These are phyloP conservation scores for Calephelis perditalis DNA, from an alignment of 2,888 invertebrate species.

Conservation along the genomic window DNA sequence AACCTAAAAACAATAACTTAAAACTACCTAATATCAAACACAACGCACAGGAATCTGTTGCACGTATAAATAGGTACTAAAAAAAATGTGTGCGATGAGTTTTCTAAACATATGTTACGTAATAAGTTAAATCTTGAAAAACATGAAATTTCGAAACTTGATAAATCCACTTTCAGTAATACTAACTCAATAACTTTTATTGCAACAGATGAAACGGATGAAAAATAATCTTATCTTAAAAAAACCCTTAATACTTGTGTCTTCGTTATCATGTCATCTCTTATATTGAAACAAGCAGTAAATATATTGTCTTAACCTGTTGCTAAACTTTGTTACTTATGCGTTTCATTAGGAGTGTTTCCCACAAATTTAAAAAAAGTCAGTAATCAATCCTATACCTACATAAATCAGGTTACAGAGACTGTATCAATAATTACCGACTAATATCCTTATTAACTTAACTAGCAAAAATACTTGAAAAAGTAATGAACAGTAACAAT, in stretches of 20 bases:
- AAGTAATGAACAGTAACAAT: constrained; percentile 9
- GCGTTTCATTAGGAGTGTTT: not conserved
- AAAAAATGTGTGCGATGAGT: not conserved
- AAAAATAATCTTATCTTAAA: too few relatives aligned
- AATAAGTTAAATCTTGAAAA: too few relatives aligned
- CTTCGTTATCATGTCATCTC: too few relatives aligned
- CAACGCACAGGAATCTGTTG: not conserved
- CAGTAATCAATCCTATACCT: not conserved
- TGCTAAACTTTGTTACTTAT: too few relatives aligned
- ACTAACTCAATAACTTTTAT: too few relatives aligned
- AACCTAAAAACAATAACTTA: not conserved
- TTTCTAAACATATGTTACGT: not conserved
- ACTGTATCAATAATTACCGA: constrained; percentile 11
- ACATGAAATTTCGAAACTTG: too few relatives aligned
- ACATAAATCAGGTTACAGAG: constrained; percentile 3
- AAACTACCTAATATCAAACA: not conserved
- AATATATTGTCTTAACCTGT: too few relatives aligned
- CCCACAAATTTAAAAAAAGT: constrained; percentile 9
- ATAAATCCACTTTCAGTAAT: too few relatives aligned
- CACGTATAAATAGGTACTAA: not conserved
- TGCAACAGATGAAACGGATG: too few relatives aligned
- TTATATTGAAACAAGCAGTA: too few relatives aligned
- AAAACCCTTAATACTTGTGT: too few relatives aligned
- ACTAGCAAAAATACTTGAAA: not conserved
- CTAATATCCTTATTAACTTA: constrained; percentile 11